Evolutionary conservation across 1,140 invertebrate species (phyloP).

Genomic region (Drosophila melanica): DNA sequence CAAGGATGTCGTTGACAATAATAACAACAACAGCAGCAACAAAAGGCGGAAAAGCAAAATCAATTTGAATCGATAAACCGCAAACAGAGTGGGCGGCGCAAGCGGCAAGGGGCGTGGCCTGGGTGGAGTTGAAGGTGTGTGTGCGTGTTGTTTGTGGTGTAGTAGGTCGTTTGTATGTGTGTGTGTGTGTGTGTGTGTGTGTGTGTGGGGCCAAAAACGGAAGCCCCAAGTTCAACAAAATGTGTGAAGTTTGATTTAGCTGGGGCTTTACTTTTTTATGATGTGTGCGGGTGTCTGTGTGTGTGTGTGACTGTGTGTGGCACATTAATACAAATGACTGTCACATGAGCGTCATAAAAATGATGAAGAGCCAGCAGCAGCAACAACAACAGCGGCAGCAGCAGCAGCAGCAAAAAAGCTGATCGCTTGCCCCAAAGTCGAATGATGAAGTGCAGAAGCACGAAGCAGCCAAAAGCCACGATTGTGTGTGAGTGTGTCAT

Average conservation of each 20-base stretch:
- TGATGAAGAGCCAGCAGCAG: conserved; percentile 62
- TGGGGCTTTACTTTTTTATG: conserved; percentile 55
- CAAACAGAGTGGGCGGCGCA: conserved; percentile 53
- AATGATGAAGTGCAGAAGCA: conserved; percentile 53
- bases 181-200: conserved; percentile 11
- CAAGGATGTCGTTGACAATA: conserved; percentile 42
- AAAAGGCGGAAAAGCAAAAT: conserved; percentile 63
- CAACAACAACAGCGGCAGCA: conserved; percentile 25
- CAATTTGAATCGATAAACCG: conserved; percentile 75
- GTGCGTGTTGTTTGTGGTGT: conserved; percentile 1
- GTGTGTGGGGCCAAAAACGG: conserved; percentile 24
- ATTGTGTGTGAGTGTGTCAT: conserved; percentile 10
- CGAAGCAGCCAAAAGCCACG: conserved; percentile 28
- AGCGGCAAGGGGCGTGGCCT: conserved; percentile 4
- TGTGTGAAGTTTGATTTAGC: conserved; percentile 68
- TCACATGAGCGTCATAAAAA: conserved; percentile 76
- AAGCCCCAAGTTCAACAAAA: conserved; percentile 53
- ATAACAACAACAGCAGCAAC: conserved; percentile 27
- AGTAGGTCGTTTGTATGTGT: too few relatives aligned
- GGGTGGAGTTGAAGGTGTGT: neutral
- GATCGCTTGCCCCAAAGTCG: conserved; percentile 45
- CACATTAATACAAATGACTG: conserved; percentile 76
- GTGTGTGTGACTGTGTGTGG: conserved; percentile 41
- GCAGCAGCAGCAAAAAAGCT: conserved; percentile 52
- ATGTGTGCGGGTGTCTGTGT: conserved; percentile 33